Base-by-base conservation (phyloP, 2,888 invertebrate species). In the Venusia cambrica region DNA sequence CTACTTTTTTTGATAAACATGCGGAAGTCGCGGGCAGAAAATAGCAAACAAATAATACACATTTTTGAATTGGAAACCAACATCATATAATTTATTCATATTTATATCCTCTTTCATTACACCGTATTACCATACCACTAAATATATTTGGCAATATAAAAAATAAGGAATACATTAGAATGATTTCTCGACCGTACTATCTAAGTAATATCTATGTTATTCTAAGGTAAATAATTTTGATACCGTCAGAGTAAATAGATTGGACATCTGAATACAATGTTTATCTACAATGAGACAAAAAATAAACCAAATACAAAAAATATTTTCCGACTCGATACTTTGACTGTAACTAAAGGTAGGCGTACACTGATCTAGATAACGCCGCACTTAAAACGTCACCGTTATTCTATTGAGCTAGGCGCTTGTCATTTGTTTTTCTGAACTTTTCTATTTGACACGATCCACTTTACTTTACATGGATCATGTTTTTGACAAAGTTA, bases 91-190 rank as follows among this genome's bases (percentile, higher is more conserved):
- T 76, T 76, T 70, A 74, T 75, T 75, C 72, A 72, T 69, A 73
- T 66, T 75, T 73, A 72, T 69, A 73, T 66, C 66, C 72, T 77
- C 72, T 67, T 75, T 68, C 66, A 64, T 71, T 74, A 77, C 71
- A 74, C 72, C 68, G 57, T 73, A 73, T 75, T 79, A 83, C 76
- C 71, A 67, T 79, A 83, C 76, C 71, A 67, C 79, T 80, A 79
- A 78, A 80, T 80, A 84, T 81, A 83, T 84, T 84, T 84, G 83
- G 83, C 84, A 81, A 84, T 84, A 81, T 79, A 84, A 84, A 84
- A 79, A 84, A 83, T 83, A 84, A 81, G 77, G 72, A 73, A 76
- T 79, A 83, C 79, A 70, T 74, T 79, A 79, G 66, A 79, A 75
- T 68, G 74, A 76, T 73, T 73, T 76, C 70, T 69, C 61, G 76